A percentile compares a stretch with the other conserved stretches of the same genome.
Conservation (phyloP, 2,113 vertebrate genomes). For the Charina bottae region DNA sequence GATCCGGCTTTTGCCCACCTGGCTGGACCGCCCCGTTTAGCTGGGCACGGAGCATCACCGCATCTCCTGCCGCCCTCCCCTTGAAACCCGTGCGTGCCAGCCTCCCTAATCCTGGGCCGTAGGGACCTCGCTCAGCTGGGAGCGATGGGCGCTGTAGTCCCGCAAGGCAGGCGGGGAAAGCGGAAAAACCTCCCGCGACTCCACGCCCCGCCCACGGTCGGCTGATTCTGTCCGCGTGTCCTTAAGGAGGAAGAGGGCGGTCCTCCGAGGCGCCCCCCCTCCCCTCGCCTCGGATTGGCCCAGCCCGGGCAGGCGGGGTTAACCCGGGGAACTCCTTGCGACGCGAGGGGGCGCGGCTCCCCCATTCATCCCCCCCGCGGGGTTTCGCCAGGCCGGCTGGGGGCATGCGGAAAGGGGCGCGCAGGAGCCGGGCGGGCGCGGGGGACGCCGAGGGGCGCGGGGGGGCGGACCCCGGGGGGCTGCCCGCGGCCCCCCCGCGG, state of each 20-base stretch:
- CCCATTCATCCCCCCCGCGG: neutral
- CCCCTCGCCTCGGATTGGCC: neutral
- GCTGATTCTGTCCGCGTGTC: neutral
- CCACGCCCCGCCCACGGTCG: neutral
- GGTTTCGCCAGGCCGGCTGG: too few relatives aligned
- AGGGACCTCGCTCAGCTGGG: too few relatives aligned
- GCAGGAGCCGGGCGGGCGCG: neutral
- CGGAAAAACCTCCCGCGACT: too few relatives aligned
- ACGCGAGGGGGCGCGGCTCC: neutral
- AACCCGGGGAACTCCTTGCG: fast-evolving
- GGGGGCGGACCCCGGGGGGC: neutral
- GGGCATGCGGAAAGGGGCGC: slow-evolving; percentile 4
- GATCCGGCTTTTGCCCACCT: too few relatives aligned
- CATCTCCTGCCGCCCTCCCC: too few relatives aligned
- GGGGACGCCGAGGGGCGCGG: neutral
- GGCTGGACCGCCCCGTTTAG: too few relatives aligned
- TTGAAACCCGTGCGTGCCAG: too few relatives aligned
- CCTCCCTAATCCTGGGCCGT: neutral
- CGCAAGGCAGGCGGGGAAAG: neutral
- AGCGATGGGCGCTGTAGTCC: neutral
- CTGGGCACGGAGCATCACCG: too few relatives aligned
- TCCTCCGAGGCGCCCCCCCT: fast-evolving
- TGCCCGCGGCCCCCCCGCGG: neutral
- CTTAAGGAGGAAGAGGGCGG: neutral
- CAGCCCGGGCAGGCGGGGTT: neutral